phyloP scores from a whole-genome alignment of 2,113 vertebrate species.

The Corythaeola cristata region DNA sequence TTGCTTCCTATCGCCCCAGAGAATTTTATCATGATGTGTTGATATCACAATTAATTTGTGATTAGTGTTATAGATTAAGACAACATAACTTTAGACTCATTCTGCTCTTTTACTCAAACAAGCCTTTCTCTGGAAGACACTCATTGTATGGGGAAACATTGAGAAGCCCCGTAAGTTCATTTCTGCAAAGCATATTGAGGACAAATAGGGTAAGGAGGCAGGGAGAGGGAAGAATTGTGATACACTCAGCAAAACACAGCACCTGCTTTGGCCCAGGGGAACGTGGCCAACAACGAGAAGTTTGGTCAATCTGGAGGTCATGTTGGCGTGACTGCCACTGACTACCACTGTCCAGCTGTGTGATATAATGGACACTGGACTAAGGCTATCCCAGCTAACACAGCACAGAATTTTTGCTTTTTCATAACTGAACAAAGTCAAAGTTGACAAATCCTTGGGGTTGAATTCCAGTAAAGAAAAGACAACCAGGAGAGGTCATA shows the following conservation, averaged over 20 bases:
- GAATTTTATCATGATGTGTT: neutral
- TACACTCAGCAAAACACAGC: neutral
- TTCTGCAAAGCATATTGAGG: neutral
- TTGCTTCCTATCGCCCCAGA: neutral
- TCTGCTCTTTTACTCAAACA: neutral
- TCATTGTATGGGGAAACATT: neutral
- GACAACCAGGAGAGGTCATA: neutral
- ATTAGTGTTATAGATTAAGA: neutral
- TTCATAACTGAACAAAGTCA: neutral
- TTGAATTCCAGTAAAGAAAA: neutral
- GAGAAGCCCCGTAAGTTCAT: rapidly evolving
- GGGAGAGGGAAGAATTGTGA: neutral
- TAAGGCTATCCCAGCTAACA: neutral
- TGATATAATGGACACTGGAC: neutral
- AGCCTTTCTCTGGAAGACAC: neutral
- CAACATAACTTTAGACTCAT: neutral
- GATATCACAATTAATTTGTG: neutral
- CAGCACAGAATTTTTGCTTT: neutral
- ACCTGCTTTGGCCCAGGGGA: neutral
- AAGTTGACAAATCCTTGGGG: neutral
- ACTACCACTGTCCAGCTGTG: neutral
- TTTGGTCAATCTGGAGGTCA: neutral
- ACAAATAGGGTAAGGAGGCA: neutral
- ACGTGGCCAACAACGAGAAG: neutral
- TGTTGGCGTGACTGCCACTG: neutral